These are phyloP conservation scores for Brachirus orientalis DNA, from an alignment of 2,113 vertebrate genomes.

Conservation along the genomic window DNA sequence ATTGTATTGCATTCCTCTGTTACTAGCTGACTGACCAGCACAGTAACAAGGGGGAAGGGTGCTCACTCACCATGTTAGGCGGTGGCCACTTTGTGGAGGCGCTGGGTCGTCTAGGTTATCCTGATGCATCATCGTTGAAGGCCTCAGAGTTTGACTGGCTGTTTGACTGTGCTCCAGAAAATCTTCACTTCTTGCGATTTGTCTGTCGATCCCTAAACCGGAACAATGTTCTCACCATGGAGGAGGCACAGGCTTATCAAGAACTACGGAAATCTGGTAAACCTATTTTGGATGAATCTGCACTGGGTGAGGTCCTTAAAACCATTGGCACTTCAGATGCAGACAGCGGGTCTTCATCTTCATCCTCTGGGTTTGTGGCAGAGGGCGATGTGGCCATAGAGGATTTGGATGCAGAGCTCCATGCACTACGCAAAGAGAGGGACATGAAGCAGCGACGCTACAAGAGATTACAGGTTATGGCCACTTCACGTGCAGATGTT, in stretches of 20 bases:
- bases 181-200: conserved; percentile 86
- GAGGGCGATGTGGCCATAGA: conserved; percentile 77
- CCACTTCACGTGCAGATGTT: conserved; percentile 69
- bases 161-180: conserved; percentile 87
- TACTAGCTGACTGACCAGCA: conserved; percentile 18
- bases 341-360: conserved; percentile 30
- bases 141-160: conserved; percentile 95
- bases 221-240: conserved; percentile 79
- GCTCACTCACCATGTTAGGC: conserved; percentile 71
- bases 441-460: conserved; percentile 81
- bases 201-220: conserved; percentile 86
- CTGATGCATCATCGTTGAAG: conserved; percentile 81
- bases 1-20: background rate
- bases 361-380: conserved; percentile 57
- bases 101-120: conserved; percentile 86
- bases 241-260: conserved; percentile 84
- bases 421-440: conserved; percentile 82
- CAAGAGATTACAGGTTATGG: conserved; percentile 83
- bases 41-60: background rate
- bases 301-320: conserved; percentile 86
- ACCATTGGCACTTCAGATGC: conserved; percentile 72
- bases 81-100: conserved; percentile 90
- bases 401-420: conserved; percentile 85
- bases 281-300: conserved; percentile 84
- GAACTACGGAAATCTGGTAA: conserved; percentile 80